Percentiles rank a stretch among this genome's conserved stretches.
phyloP scores from a whole-genome alignment of 2,113 vertebrate species.

The Neotragus pygmaeus region DNA sequence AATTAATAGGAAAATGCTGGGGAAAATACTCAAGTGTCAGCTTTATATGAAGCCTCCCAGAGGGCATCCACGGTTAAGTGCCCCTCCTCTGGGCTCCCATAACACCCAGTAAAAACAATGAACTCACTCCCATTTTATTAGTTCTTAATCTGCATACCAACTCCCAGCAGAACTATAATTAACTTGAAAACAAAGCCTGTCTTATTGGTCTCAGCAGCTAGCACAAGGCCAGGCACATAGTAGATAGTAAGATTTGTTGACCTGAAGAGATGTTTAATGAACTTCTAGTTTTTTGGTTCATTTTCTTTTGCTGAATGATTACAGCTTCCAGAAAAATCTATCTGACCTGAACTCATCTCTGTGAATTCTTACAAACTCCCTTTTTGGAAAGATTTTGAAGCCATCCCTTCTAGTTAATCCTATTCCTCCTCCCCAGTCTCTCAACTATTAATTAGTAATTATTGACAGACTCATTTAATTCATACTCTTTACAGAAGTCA shows the following conservation, averaged over 20 bases:
- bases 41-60: not conserved
- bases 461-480: constrained; percentile 6
- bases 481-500: constrained; percentile 17
- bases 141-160: not conserved
- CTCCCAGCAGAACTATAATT: not conserved
- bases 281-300: not conserved
- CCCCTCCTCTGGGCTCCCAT: not conserved
- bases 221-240: not conserved
- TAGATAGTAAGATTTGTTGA: not conserved
- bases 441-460: not conserved
- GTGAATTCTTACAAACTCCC: not conserved
- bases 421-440: not conserved
- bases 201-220: not conserved
- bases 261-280: not conserved
- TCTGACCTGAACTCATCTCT: not conserved
- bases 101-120: not conserved
- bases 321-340: not conserved
- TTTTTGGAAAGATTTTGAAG: not conserved
- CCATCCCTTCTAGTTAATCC: not conserved
- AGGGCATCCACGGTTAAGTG: not conserved
- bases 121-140: not conserved
- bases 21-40: not conserved
- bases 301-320: constrained; percentile 23
- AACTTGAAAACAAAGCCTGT: not conserved
- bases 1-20: not conserved